Conservation (phyloP, 2,888 invertebrate genomes). For the Dasypolia templi region DNA sequence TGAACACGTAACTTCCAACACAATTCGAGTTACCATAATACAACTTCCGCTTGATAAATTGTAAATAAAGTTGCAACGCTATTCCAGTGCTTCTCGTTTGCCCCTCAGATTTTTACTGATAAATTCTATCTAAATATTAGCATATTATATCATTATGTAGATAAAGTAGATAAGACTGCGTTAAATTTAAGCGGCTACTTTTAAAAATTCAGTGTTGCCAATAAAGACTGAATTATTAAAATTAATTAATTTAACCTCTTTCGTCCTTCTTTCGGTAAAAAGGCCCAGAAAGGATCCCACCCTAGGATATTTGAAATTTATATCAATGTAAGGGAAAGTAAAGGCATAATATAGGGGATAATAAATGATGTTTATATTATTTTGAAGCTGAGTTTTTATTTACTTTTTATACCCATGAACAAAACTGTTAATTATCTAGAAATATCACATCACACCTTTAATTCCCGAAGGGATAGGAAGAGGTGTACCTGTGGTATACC, state of each 20-base stretch:
- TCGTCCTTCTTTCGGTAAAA: slow-evolving; percentile 71
- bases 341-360: slow-evolving; percentile 77
- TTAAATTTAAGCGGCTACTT: slow-evolving; percentile 65
- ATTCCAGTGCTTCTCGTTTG: slow-evolving; percentile 68
- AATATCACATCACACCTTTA: too few relatives aligned
- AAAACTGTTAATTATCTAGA: too few relatives aligned
- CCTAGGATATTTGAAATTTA: slow-evolving; percentile 78
- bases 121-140: slow-evolving; percentile 55
- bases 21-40: slow-evolving; percentile 88
- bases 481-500: too few relatives aligned
- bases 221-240: slow-evolving; percentile 70
- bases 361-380: slow-evolving; percentile 84
- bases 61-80: slow-evolving; percentile 82
- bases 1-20: slow-evolving; percentile 81
- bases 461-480: too few relatives aligned
- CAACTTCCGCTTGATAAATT: slow-evolving; percentile 80
- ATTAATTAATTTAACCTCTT: slow-evolving; percentile 57
- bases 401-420: not conserved
- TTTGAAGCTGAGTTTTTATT: slow-evolving; percentile 44
- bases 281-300: slow-evolving; percentile 82
- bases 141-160: slow-evolving; percentile 65
- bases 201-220: slow-evolving; percentile 81
- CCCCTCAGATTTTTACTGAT: slow-evolving; percentile 54
- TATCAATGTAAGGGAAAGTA: slow-evolving; percentile 75
- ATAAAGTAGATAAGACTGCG: slow-evolving; percentile 75